These are phyloP conservation scores for Paralichthys olivaceus DNA, from an alignment of 2,113 vertebrate genomes.

Conservation along the genomic window DNA sequence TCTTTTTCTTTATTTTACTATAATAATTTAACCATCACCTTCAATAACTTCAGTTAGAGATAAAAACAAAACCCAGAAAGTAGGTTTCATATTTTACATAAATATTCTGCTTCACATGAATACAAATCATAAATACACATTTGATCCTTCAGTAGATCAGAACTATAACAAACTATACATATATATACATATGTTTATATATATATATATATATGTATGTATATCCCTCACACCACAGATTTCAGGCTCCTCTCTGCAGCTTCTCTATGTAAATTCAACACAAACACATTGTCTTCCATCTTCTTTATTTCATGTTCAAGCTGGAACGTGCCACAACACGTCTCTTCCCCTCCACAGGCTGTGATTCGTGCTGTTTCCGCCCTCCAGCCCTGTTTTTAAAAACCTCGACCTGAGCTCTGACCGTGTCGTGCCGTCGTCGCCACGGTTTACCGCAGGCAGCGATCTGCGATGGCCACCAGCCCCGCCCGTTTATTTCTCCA, in stretches of 20 bases:
- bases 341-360: neutral
- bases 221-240: too few relatives aligned
- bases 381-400: constrained; percentile 16
- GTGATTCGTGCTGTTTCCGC: constrained; percentile 17
- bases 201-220: too few relatives aligned
- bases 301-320: constrained; percentile 41
- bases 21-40: too few relatives aligned
- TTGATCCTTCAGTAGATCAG: too few relatives aligned
- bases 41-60: too few relatives aligned
- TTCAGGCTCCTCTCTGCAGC: neutral
- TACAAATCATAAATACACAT: too few relatives aligned
- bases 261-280: neutral
- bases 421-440: neutral
- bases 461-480: constrained; percentile 38
- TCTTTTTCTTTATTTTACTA: too few relatives aligned
- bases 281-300: neutral
- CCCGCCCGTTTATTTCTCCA: constrained; percentile 26
- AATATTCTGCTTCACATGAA: too few relatives aligned
- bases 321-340: constrained; percentile 57
- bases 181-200: too few relatives aligned
- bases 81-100: too few relatives aligned
- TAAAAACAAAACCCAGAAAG: too few relatives aligned
- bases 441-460: constrained; percentile 35
- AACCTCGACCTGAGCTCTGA: constrained; percentile 13
- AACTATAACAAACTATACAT: too few relatives aligned